These are phyloP conservation scores for Idaea straminata DNA, from an alignment of 2,888 invertebrate genomes.

Conservation along the genomic window DNA sequence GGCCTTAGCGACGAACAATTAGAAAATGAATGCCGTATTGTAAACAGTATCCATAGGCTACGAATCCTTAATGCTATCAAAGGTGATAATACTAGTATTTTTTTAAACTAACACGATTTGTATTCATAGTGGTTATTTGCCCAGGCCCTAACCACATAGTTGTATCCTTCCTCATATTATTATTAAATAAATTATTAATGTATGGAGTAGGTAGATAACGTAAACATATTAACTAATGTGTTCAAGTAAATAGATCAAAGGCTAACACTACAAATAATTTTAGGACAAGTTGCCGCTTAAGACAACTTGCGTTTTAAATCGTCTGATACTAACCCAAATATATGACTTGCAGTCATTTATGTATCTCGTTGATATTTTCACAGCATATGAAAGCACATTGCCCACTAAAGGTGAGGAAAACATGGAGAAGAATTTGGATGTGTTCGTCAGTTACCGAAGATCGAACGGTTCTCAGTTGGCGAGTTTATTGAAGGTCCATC, in stretches of 20 bases:
- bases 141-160: background rate
- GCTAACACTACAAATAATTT: slow-evolving; percentile 16
- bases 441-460: slow-evolving; percentile 98
- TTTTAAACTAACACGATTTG: background rate
- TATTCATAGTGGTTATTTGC: too few species aligned
- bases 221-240: background rate
- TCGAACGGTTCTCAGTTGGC: slow-evolving; percentile 98
- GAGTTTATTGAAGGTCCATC: slow-evolving; percentile 96
- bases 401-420: slow-evolving; percentile 86
- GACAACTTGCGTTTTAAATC: too few species aligned
- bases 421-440: slow-evolving; percentile 94
- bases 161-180: background rate
- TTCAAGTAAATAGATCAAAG: slow-evolving; percentile 23
- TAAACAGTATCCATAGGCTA: slow-evolving; percentile 96
- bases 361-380: slow-evolving; percentile 33
- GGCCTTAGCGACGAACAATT: slow-evolving; percentile 95
- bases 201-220: background rate
- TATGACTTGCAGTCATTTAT: background rate
- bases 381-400: slow-evolving; percentile 83
- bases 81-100: slow-evolving; percentile 57
- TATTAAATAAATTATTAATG: slow-evolving; percentile 3
- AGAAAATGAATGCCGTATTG: slow-evolving; percentile 92
- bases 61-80: slow-evolving; percentile 94
- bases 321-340: too few species aligned
- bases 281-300: too few species aligned